These are phyloP conservation scores for Abrostola triplasia DNA, from an alignment of 2,888 invertebrate genomes.

Conservation along the genomic window DNA sequence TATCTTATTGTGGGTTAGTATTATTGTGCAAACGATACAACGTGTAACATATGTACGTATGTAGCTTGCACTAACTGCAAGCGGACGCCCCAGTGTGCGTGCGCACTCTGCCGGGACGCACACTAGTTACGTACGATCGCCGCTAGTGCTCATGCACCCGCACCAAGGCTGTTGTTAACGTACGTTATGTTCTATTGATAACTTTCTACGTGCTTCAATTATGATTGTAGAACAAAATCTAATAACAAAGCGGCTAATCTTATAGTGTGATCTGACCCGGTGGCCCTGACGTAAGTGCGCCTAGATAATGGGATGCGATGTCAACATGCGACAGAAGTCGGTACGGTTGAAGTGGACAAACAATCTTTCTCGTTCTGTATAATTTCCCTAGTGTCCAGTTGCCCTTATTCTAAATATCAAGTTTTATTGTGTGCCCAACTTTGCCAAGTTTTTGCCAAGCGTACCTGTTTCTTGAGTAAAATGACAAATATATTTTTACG, in stretches of 20 bases:
- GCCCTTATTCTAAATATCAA: too few species aligned
- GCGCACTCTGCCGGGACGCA: neutral
- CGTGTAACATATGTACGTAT: neutral
- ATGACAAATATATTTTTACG: too few species aligned
- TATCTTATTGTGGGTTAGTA: too few species aligned
- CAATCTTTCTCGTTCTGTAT: neutral
- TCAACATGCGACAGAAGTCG: constrained; percentile 19
- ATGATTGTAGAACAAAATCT: constrained; percentile 26
- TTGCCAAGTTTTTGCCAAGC: too few species aligned
- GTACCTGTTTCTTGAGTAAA: too few species aligned
- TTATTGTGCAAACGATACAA: too few species aligned
- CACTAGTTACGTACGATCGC: constrained; percentile 16
- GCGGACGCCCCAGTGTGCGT: neutral
- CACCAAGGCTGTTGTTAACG: constrained; percentile 38
- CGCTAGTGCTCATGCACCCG: constrained; percentile 31
- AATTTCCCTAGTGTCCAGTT: too few species aligned
- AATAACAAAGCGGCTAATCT: constrained; percentile 43
- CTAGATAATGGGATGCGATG: constrained; percentile 14
- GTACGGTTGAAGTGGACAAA: neutral
- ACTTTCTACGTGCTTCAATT: constrained; percentile 46
- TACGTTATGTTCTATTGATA: constrained; percentile 42
- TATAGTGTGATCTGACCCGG: constrained; percentile 38
- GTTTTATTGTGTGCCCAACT: too few species aligned
- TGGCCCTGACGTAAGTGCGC: constrained; percentile 43
- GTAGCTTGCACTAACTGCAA: neutral